A percentile compares a stretch with the other conserved stretches of the same genome.
These are phyloP conservation scores for Electrophaes corylata DNA, from an alignment of 2,888 invertebrate genomes.

Conservation along the genomic window DNA sequence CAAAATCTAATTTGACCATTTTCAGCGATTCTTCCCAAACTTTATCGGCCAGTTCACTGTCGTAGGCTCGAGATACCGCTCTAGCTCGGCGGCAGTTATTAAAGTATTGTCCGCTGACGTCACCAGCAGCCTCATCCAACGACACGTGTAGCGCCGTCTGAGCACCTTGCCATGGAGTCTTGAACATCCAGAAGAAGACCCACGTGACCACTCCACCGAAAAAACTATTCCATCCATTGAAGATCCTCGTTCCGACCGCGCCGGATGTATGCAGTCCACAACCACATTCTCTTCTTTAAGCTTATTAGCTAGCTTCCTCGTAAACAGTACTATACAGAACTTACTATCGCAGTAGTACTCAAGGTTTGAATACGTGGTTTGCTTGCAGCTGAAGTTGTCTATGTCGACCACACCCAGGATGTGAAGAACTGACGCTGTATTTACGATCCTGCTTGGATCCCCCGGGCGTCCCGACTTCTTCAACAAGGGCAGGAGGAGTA, in stretches of 20 bases:
- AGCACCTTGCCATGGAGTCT: slow-evolving; percentile 89
- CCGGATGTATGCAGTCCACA: slow-evolving; percentile 94
- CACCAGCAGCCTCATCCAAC: slow-evolving; percentile 86
- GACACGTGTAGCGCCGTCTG: slow-evolving; percentile 89
- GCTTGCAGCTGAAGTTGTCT: slow-evolving; percentile 82
- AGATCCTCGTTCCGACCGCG: slow-evolving; percentile 89
- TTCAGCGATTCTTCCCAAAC: slow-evolving; percentile 21
- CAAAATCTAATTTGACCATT: slow-evolving; percentile 11
- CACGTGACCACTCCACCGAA: slow-evolving; percentile 76
- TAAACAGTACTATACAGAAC: slow-evolving; percentile 88
- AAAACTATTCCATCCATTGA: slow-evolving; percentile 71
- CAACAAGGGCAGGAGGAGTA: slow-evolving; percentile 91
- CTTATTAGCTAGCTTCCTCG: slow-evolving; percentile 87
- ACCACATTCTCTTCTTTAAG: slow-evolving; percentile 86
- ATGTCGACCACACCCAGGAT: slow-evolving; percentile 86
- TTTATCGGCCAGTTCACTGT: slow-evolving; percentile 12
- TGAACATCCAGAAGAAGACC: slow-evolving; percentile 82
- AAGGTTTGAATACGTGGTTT: slow-evolving; percentile 40
- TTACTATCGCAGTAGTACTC: slow-evolving; percentile 85
- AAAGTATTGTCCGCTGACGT: slow-evolving; percentile 88
- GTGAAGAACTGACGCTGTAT: slow-evolving; percentile 90
- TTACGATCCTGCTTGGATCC: slow-evolving; percentile 88
- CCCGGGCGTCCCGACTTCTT: slow-evolving; percentile 80
- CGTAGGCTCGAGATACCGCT: slow-evolving; percentile 76
- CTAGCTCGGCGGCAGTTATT: slow-evolving; percentile 86